Evolutionary conservation across 2,888 invertebrate genomes (phyloP), one percentile per base, ranked within the genome.

Genomic region (Meteorus cinctellus): DNA sequence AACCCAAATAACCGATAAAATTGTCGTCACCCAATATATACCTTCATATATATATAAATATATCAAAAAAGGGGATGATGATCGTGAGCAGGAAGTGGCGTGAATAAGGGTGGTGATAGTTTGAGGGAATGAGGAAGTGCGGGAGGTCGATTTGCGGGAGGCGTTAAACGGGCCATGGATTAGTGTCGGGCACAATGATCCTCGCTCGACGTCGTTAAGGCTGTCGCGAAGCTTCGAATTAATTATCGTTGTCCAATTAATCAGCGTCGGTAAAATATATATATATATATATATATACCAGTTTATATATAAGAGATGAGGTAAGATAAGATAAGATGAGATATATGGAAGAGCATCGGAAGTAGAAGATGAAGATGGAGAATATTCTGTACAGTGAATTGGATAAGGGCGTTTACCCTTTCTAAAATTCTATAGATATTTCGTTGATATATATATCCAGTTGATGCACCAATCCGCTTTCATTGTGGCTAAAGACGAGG

Each of bases 241-340:
- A 85, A 85, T 85, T 84, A 84, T 84, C 79, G 77, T 80, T 82
- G 82, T 84, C 80, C 81, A 84, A 85, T 85, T 84, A 85, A 85
- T 85, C 84, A 85, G 83, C 82, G 83, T 84, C 83, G 81, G 73
- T 80, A 79, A 73, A 76, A 55, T 55, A 8, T 10, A 24, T 34
- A 19, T 55, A 55, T 55, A 55, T 8, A 19, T 19, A 19, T 19
- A 55, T 19, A 55, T 24, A 55, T 19, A 55, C 0, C 1, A 41
- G 12, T 41, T 12, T 62, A 63, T 24, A 75, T 19, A 31, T 60
- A 34, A 51, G 34, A 66, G 51, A 48, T 60, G 66, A 77, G 72
- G 74, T 70, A 24, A 29, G 29, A 73, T 12, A 63, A 55, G 67
- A 66, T 66, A 66, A 27, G 27, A 24, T 27, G 14, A 62, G 27